These are phyloP conservation scores for Tiliacea aurago DNA, from an alignment of 2,888 invertebrate species.

Conservation along the genomic window DNA sequence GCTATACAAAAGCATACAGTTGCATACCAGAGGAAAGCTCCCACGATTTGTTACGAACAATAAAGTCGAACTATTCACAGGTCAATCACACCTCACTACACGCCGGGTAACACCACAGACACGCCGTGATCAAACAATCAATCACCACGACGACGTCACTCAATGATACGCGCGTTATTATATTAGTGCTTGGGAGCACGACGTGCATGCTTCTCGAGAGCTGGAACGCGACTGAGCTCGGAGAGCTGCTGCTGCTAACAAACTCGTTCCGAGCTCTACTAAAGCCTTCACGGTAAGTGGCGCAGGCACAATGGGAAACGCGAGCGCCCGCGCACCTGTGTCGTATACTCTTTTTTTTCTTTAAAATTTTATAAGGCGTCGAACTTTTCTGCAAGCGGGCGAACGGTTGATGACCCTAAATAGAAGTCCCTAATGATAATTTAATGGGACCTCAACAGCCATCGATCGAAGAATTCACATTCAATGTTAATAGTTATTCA, in stretches of 20 bases:
- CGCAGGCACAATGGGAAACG: slow-evolving; percentile 82
- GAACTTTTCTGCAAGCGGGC: slow-evolving; percentile 81
- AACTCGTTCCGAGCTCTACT: slow-evolving; percentile 76
- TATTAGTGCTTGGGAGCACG: slow-evolving; percentile 25
- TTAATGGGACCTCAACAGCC: slow-evolving; percentile 65
- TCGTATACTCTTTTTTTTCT: slow-evolving; percentile 77
- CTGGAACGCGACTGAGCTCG: slow-evolving; percentile 74
- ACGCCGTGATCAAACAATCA: slow-evolving; percentile 72
- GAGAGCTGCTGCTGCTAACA: slow-evolving; percentile 58
- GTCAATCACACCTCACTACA: slow-evolving; percentile 75
- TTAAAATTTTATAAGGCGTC: slow-evolving; percentile 77
- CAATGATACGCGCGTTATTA: slow-evolving; percentile 69
- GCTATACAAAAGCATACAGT: slow-evolving; percentile 70
- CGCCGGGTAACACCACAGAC: slow-evolving; percentile 70
- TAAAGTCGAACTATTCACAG: slow-evolving; percentile 68
- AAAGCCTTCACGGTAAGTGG: slow-evolving; percentile 73
- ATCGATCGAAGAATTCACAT: slow-evolving; percentile 68
- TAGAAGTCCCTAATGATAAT: slow-evolving; percentile 67
- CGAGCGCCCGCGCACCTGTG: slow-evolving; percentile 88
- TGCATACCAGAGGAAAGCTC: slow-evolving; percentile 82
- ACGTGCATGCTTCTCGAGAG: slow-evolving; percentile 66
- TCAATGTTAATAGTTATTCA: slow-evolving; percentile 69
- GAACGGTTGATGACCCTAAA: slow-evolving; percentile 83
- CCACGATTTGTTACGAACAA: slow-evolving; percentile 76
- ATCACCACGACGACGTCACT: slow-evolving; percentile 71